A percentile compares a stretch with the other conserved stretches of the same genome.
phyloP scores from a whole-genome alignment of 2,888 invertebrate genomes.

The Catocala nupta region DNA sequence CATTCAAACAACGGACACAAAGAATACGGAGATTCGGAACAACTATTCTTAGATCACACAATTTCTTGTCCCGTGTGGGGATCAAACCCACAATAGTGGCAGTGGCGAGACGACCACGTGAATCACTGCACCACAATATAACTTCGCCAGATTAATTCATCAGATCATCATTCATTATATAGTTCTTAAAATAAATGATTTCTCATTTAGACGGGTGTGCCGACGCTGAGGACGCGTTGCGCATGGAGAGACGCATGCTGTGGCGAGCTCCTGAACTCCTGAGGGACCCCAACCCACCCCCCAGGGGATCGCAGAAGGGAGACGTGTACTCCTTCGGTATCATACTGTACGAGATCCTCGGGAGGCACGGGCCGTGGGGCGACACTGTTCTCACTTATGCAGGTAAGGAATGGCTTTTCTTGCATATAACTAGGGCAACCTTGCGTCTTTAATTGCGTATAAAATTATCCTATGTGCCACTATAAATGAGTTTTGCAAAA shows the following conservation, averaged over 20 bases:
- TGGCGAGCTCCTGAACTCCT: constrained; percentile 93
- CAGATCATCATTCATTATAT: too few relatives aligned
- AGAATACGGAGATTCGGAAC: too few relatives aligned
- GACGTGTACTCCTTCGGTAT: constrained; percentile 95
- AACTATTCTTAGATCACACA: too few relatives aligned
- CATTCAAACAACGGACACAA: too few relatives aligned
- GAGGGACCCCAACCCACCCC: constrained; percentile 85
- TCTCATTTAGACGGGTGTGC: constrained; percentile 84
- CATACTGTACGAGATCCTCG: constrained; percentile 94
- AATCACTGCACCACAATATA: too few relatives aligned
- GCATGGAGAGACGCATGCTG: constrained; percentile 86
- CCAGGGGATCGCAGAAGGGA: constrained; percentile 93
- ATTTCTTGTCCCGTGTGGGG: too few relatives aligned
- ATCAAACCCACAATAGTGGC: too few relatives aligned
- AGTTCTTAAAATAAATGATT: neutral
- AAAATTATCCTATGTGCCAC: neutral
- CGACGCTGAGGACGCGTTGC: constrained; percentile 86
- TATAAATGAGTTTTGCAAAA: too few relatives aligned
- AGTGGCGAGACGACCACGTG: too few relatives aligned
- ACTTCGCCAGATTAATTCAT: too few relatives aligned
- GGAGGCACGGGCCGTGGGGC: constrained; percentile 94
- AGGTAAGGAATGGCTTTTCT: constrained; percentile 78
- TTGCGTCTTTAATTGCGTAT: neutral
- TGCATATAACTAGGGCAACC: too few relatives aligned
- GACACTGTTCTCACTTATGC: constrained; percentile 88